Conservation (phyloP, 1,140 invertebrate genomes). For the Plectrocnemia conspersa region DNA sequence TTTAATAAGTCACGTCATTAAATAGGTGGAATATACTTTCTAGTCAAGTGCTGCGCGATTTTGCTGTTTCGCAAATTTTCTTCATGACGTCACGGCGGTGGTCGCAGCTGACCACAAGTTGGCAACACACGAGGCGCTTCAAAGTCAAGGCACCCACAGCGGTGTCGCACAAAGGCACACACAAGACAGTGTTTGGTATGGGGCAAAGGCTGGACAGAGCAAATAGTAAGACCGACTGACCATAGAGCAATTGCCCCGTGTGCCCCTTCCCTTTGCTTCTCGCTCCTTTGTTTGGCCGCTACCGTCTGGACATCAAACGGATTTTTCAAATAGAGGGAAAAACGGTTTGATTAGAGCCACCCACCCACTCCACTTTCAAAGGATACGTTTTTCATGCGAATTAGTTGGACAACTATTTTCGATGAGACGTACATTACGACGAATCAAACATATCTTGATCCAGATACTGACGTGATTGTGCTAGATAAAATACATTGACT, state of each 20-base stretch:
- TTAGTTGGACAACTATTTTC: too few species aligned
- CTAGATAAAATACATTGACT: too few species aligned
- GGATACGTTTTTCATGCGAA: too few species aligned
- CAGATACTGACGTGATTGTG: too few species aligned
- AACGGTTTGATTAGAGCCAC: conserved; percentile 23
- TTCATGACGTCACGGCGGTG: too few species aligned
- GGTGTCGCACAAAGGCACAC: conserved; percentile 9
- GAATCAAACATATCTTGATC: too few species aligned
- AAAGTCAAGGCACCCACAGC: not conserved
- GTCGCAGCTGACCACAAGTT: not conserved
- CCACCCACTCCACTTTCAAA: too few species aligned
- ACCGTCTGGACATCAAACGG: conserved; percentile 21
- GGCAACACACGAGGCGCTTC: not conserved
- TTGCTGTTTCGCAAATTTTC: too few species aligned
- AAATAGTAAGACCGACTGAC: conserved; percentile 11
- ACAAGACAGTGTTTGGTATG: conserved; percentile 5
- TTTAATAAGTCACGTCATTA: too few species aligned
- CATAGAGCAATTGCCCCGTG: conserved; percentile 21
- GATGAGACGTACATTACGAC: too few species aligned
- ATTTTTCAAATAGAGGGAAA: conserved; percentile 26
- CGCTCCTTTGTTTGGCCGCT: conserved; percentile 18
- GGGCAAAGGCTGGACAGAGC: not conserved
- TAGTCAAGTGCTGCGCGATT: too few species aligned
- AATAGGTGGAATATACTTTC: too few species aligned
- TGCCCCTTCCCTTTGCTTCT: not conserved